Percentiles rank a stretch among this genome's conserved stretches.
phyloP scores from a whole-genome alignment of 2,888 invertebrate genomes.

The Branchellion lobata region DNA sequence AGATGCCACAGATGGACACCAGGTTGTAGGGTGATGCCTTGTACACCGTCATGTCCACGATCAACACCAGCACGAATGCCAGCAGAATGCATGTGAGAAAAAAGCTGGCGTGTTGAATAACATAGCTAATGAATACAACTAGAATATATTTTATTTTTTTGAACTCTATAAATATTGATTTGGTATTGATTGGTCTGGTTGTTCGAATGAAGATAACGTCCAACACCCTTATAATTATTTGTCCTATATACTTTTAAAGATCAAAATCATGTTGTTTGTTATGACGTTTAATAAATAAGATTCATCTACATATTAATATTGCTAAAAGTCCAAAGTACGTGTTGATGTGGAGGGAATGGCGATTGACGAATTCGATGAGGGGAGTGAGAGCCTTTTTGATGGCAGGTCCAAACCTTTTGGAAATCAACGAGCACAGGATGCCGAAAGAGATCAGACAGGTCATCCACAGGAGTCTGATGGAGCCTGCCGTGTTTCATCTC shows the following conservation, averaged over 20 bases:
- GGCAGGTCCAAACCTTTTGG: neutral
- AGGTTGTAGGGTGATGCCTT: neutral
- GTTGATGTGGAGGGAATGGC: neutral
- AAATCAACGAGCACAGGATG: neutral
- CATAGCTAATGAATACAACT: no score
- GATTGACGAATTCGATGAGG: neutral
- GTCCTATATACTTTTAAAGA: no score
- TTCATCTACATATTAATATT: no score
- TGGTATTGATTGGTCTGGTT: no score
- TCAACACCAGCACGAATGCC: neutral
- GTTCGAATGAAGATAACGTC: no score
- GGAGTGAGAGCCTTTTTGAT: neutral
- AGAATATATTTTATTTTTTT: no score
- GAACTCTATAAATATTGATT: no score
- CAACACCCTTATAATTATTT: no score
- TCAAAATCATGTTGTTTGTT: no score
- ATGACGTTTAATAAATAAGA: no score
- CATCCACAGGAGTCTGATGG: slow-evolving; percentile 55
- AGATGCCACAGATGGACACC: neutral
- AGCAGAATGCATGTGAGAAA: neutral
- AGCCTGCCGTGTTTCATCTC: slow-evolving; percentile 38
- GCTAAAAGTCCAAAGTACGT: no score
- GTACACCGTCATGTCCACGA: neutral
- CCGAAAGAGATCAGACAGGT: slow-evolving; percentile 53
- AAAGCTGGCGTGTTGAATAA: no score